Evolutionary conservation across 2,888 invertebrate genomes (phyloP).

Genomic region (Ametastegia equiseti): DNA sequence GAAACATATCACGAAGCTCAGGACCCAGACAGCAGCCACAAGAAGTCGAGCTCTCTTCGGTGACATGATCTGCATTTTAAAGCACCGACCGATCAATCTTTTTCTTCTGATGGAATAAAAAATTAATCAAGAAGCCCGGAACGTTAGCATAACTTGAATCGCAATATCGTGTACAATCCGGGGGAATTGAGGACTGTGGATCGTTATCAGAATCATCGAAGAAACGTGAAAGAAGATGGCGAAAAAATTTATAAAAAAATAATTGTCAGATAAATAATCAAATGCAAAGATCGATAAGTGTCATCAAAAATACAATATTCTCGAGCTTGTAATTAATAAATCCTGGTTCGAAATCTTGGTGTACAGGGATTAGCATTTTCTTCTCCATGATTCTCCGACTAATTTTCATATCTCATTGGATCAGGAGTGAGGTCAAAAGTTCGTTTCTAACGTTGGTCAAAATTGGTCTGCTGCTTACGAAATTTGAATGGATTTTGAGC

Average conservation of each 20-base stretch:
- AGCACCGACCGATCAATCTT: conserved; percentile 37
- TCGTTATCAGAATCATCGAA: conserved; percentile 7
- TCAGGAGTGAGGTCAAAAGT: not conserved
- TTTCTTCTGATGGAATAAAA: conserved; percentile 15
- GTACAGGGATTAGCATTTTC: not conserved
- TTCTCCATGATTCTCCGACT: not conserved
- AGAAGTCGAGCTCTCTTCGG: conserved; percentile 90
- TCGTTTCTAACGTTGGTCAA: not conserved
- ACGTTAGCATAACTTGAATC: conserved; percentile 14
- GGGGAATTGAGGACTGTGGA: not conserved
- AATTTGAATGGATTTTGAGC: too few relatives aligned
- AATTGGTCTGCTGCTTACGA: too few relatives aligned
- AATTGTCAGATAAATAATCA: not conserved
- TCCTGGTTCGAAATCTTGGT: not conserved
- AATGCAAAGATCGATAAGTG: not conserved
- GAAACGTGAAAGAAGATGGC: not conserved
- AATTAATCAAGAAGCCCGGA: not conserved
- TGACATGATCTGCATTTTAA: conserved; percentile 84
- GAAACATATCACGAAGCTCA: conserved; percentile 97
- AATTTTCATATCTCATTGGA: not conserved
- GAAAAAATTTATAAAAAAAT: not conserved
- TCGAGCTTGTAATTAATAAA: not conserved
- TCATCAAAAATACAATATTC: not conserved
- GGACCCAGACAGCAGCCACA: conserved; percentile 95
- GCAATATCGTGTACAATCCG: not conserved